Evolutionary conservation across 2,888 invertebrate genomes (phyloP).

Genomic region (Alentia gelatinosa): DNA sequence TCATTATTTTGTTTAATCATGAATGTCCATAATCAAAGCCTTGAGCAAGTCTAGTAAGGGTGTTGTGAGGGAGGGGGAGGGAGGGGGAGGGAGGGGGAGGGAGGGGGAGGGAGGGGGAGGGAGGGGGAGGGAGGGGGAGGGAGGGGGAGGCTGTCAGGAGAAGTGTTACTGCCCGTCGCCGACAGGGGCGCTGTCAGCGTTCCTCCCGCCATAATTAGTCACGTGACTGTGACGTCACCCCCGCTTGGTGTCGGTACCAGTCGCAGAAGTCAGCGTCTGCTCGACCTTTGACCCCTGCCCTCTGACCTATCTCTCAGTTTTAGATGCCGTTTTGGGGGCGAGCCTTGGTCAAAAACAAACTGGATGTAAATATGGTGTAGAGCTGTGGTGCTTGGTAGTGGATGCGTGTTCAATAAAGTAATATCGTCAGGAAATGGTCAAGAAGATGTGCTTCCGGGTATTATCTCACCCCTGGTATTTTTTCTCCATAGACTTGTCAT

Average conservation of each 20-base stretch:
- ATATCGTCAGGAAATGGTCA: neutral
- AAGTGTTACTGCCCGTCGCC: neutral
- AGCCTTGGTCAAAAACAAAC: neutral
- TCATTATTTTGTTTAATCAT: too few relatives aligned
- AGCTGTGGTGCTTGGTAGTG: neutral
- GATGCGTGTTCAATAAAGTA: neutral
- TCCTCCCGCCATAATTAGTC: neutral
- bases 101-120: too few relatives aligned
- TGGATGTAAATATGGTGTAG: neutral
- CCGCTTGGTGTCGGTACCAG: constrained; percentile 25
- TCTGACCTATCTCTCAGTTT: too few relatives aligned
- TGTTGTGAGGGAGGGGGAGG: too few relatives aligned
- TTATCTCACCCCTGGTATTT: neutral
- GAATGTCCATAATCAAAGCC: too few relatives aligned
- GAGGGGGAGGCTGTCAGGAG: neutral
- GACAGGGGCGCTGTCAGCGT: neutral
- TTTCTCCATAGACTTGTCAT: neutral
- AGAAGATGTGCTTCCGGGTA: neutral
- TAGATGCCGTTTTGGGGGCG: neutral
- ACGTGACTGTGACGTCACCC: constrained; percentile 23
- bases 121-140: too few relatives aligned
- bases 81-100: too few relatives aligned
- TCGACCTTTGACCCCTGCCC: constrained; percentile 2
- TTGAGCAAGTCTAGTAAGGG: too few relatives aligned
- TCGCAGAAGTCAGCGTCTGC: constrained; percentile 14